Evolutionary conservation across 2,888 invertebrate genomes (phyloP).

Genomic region (Noctua comes): DNA sequence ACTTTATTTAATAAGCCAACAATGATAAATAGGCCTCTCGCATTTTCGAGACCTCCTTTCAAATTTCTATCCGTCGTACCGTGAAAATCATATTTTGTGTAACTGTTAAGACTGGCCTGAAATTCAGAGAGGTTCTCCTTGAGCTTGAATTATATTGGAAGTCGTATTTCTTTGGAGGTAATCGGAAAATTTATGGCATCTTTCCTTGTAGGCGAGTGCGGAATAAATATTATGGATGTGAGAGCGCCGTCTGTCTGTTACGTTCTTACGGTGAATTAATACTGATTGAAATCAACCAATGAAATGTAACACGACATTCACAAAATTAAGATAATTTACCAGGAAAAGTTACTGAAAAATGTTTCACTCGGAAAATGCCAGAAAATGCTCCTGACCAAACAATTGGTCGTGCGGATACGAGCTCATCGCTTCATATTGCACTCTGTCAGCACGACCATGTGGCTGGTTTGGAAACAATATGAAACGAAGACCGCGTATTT

Average conservation of each 20-base stretch:
- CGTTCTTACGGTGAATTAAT: conserved; percentile 8
- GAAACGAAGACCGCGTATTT: background rate
- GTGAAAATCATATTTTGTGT: conserved; percentile 69
- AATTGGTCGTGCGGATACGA: background rate
- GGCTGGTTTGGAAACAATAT: background rate
- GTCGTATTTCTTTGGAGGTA: conserved; percentile 62
- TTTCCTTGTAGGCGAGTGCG: conserved; percentile 39
- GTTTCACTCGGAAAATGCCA: background rate
- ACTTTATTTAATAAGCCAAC: conserved; percentile 65
- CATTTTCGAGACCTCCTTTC: conserved; percentile 65
- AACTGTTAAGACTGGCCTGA: conserved; percentile 55
- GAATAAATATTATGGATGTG: conserved; percentile 49
- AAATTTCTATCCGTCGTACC: conserved; percentile 70
- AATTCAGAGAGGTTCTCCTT: conserved; percentile 56
- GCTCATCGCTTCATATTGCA: background rate
- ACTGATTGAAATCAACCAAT: conserved; percentile 9
- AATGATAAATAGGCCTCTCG: conserved; percentile 65
- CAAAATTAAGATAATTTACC: background rate
- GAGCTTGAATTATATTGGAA: conserved; percentile 60
- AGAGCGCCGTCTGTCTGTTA: conserved; percentile 30
- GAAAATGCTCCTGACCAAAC: background rate
- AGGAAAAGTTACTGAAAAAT: background rate
- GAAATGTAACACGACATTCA: background rate
- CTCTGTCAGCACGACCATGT: background rate
- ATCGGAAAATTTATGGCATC: conserved; percentile 63